A percentile compares a stretch with the other conserved stretches of the same genome.
Evolutionary conservation across 2,888 invertebrate genomes (phyloP).

Genomic region (Melanostoma mellinum): DNA sequence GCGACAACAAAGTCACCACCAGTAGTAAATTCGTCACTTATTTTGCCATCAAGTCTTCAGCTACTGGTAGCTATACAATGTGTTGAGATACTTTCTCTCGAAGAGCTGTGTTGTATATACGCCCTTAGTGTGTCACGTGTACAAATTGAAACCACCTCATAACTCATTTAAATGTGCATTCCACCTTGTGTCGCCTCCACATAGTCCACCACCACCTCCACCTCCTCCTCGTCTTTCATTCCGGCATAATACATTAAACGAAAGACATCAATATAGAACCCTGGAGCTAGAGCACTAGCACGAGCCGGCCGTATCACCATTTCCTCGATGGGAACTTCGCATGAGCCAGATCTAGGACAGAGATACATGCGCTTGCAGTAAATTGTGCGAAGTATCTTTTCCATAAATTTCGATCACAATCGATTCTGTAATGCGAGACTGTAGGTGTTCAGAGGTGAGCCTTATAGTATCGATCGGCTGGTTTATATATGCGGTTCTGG

Average conservation of each 20-base stretch:
- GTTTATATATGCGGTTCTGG: conserved; percentile 27
- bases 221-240: neutral
- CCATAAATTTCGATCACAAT: conserved; percentile 68
- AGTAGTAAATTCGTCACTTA: conserved; percentile 55
- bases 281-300: conserved; percentile 35
- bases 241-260: conserved; percentile 29
- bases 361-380: conserved; percentile 43
- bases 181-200: conserved; percentile 33
- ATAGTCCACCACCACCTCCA: conserved; percentile 10
- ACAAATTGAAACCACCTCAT: conserved; percentile 49
- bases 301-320: conserved; percentile 22
- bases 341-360: conserved; percentile 63
- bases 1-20: conserved; percentile 37
- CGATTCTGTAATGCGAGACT: conserved; percentile 51
- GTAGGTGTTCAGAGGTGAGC: conserved; percentile 46
- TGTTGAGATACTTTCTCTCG: conserved; percentile 46
- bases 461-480: neutral
- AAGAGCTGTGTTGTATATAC: neutral
- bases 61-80: conserved; percentile 33
- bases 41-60: conserved; percentile 26
- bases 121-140: conserved; percentile 59
- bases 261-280: conserved; percentile 39
- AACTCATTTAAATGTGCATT: conserved; percentile 49
- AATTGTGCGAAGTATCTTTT: conserved; percentile 57
- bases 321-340: conserved; percentile 21